A percentile compares a stretch with the other conserved stretches of the same genome.
Conservation (phyloP, 2,888 invertebrate genomes). For the Morpho helenor region DNA sequence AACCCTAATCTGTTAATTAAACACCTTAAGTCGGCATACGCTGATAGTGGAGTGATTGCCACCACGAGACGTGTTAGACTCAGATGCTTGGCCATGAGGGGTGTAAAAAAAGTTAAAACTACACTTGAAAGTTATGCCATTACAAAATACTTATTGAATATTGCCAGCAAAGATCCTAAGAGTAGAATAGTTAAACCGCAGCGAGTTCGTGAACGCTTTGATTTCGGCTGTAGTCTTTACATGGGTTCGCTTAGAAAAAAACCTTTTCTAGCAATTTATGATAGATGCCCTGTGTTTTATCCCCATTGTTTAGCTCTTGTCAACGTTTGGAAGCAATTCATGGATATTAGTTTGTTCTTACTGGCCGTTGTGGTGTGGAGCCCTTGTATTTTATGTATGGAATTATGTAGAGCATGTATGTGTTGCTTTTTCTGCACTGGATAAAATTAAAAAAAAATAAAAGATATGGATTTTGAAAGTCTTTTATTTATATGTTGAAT, state of each 20-base stretch:
- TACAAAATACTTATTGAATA: slow-evolving; percentile 33
- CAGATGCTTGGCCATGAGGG: slow-evolving; percentile 28
- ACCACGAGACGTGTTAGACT: slow-evolving; percentile 32
- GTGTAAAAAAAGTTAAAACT: slow-evolving; percentile 16
- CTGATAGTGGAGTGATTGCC: slow-evolving; percentile 27
- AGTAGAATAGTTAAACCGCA: slow-evolving; percentile 23
- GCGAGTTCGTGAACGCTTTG: slow-evolving; percentile 25
- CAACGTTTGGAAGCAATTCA: slow-evolving; percentile 39
- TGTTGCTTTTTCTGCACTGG: slow-evolving; percentile 46
- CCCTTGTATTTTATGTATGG: slow-evolving; percentile 47
- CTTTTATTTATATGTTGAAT: too few species aligned
- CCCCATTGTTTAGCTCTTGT: slow-evolving; percentile 44
- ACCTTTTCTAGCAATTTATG: slow-evolving; percentile 40
- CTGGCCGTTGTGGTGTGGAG: slow-evolving; percentile 52
- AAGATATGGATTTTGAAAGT: too few species aligned
- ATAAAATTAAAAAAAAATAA: slow-evolving; percentile 21
- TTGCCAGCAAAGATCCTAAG: slow-evolving; percentile 31
- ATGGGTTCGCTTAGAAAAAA: slow-evolving; percentile 43
- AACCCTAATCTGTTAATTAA: slow-evolving; percentile 26
- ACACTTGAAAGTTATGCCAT: slow-evolving; percentile 30
- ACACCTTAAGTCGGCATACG: slow-evolving; percentile 23
- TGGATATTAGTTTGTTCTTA: slow-evolving; percentile 41
- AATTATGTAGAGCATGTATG: slow-evolving; percentile 38
- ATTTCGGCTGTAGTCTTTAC: slow-evolving; percentile 39
- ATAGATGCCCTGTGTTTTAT: slow-evolving; percentile 47